These are phyloP conservation scores for Nomada goodeniana DNA, from an alignment of 2,888 invertebrate genomes.

Conservation along the genomic window DNA sequence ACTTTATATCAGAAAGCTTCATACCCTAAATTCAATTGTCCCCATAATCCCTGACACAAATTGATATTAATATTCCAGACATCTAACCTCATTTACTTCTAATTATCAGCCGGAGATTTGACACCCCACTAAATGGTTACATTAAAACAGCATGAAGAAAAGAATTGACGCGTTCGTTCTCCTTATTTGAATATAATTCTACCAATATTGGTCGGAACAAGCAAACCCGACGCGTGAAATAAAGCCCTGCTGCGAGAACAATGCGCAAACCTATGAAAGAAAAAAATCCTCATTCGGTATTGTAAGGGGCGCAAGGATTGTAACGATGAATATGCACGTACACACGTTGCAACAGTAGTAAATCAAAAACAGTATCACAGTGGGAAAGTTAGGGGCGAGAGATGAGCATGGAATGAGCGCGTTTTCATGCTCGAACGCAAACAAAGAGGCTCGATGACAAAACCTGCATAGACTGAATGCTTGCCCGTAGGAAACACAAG, in stretches of 20 bases:
- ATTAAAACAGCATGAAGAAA: no score
- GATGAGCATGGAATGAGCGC: constrained; percentile 70
- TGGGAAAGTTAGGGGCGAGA: constrained; percentile 37
- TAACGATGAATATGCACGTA: constrained; percentile 33
- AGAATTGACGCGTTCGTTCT: not conserved
- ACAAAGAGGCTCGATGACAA: constrained; percentile 82
- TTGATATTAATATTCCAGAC: not conserved
- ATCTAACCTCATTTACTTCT: not conserved
- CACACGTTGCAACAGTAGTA: constrained; percentile 55
- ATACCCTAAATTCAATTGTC: no score
- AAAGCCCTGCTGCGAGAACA: constrained; percentile 15
- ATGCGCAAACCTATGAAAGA: constrained; percentile 45
- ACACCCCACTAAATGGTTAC: no score
- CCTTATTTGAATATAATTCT: constrained; percentile 20
- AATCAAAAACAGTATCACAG: constrained; percentile 71
- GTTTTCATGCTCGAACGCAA: constrained; percentile 78
- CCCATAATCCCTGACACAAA: not conserved
- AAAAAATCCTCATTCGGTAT: constrained; percentile 54
- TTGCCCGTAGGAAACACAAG: constrained; percentile 69
- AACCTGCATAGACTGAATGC: constrained; percentile 79
- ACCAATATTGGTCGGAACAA: constrained; percentile 42
- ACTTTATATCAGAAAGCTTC: no score
- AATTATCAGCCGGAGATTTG: not conserved
- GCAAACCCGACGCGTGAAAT: not conserved
- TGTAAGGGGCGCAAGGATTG: constrained; percentile 55